A percentile compares a stretch with the other conserved stretches of the same genome.
Evolutionary conservation across 2,113 vertebrate genomes (phyloP).

Genomic region (Vulpes ferrilata): DNA sequence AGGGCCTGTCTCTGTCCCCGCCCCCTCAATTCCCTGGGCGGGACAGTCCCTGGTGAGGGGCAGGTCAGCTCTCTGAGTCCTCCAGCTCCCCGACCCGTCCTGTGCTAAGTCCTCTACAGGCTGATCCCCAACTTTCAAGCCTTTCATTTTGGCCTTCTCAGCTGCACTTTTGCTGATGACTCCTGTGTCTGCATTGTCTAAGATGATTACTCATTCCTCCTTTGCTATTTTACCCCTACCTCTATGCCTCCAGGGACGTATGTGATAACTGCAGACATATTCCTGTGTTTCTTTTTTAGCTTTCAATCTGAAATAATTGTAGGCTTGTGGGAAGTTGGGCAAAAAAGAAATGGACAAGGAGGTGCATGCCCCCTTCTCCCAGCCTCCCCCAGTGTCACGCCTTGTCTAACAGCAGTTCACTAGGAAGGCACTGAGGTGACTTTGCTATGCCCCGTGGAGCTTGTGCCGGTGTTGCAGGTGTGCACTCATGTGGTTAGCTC

Average conservation of each 20-base stretch:
- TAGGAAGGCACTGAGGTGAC: neutral
- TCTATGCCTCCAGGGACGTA: neutral
- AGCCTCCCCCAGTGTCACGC: neutral
- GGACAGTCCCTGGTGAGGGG: neutral
- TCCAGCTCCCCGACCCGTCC: neutral
- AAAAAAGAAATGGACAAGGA: neutral
- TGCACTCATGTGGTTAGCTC: too few relatives aligned
- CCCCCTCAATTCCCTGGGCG: too few relatives aligned
- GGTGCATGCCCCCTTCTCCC: neutral
- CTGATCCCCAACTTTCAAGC: neutral
- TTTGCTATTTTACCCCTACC: neutral
- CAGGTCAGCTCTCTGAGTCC: fast-evolving
- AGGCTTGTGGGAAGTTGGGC: neutral
- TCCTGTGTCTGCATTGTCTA: neutral
- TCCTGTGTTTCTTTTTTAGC: neutral
- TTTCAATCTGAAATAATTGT: neutral
- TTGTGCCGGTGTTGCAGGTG: fast-evolving
- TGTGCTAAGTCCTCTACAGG: neutral
- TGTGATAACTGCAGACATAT: neutral
- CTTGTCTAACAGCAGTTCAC: fast-evolving
- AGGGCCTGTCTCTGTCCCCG: neutral
- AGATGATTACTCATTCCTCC: neutral
- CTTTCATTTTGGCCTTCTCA: neutral
- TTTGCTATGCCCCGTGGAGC: neutral
- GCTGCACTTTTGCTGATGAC: neutral